phyloP scores from a whole-genome alignment of 1,140 invertebrate species.

The Eriocheir sinensis region DNA sequence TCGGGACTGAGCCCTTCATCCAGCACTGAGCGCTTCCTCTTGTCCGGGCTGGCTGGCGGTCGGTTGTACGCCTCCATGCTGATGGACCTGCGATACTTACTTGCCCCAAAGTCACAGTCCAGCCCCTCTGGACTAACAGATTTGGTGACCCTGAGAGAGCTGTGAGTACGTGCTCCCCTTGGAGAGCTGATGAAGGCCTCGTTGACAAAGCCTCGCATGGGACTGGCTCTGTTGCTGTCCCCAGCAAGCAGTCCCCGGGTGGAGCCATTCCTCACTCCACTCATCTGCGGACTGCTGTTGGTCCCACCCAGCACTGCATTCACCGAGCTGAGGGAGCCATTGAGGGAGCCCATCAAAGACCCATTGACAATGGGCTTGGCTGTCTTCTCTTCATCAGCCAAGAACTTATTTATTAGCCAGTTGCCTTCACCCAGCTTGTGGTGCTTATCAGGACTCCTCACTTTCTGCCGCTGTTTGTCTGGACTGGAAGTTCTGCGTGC shows the following conservation, averaged over 20 bases:
- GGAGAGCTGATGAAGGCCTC: slow-evolving; percentile 79
- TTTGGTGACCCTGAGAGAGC: slow-evolving; percentile 77
- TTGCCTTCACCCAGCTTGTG: slow-evolving; percentile 73
- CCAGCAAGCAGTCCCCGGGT: slow-evolving; percentile 71
- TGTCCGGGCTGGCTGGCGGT: slow-evolving; percentile 77
- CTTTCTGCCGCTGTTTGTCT: slow-evolving; percentile 73
- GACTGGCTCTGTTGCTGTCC: slow-evolving; percentile 75
- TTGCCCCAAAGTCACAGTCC: slow-evolving; percentile 73
- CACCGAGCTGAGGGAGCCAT: slow-evolving; percentile 74
- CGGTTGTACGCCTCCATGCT: slow-evolving; percentile 79
- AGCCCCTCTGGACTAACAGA: slow-evolving; percentile 78
- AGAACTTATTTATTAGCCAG: slow-evolving; percentile 79
- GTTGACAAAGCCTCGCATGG: slow-evolving; percentile 77
- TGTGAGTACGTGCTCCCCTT: slow-evolving; percentile 76
- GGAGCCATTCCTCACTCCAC: slow-evolving; percentile 77
- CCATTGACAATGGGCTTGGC: slow-evolving; percentile 77
- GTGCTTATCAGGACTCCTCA: slow-evolving; percentile 76
- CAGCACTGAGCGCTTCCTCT: slow-evolving; percentile 76
- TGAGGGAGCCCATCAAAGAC: slow-evolving; percentile 76
- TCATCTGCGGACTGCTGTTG: slow-evolving; percentile 73
- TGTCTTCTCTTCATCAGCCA: slow-evolving; percentile 78
- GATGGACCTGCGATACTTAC: slow-evolving; percentile 77
- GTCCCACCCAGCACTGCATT: slow-evolving; percentile 73
- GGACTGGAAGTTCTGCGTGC: slow-evolving; percentile 68
- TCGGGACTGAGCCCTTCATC: slow-evolving; percentile 76